Base-by-base conservation (phyloP, 64 coral and sea anemone species). In the Trachythela sp. region DNA sequence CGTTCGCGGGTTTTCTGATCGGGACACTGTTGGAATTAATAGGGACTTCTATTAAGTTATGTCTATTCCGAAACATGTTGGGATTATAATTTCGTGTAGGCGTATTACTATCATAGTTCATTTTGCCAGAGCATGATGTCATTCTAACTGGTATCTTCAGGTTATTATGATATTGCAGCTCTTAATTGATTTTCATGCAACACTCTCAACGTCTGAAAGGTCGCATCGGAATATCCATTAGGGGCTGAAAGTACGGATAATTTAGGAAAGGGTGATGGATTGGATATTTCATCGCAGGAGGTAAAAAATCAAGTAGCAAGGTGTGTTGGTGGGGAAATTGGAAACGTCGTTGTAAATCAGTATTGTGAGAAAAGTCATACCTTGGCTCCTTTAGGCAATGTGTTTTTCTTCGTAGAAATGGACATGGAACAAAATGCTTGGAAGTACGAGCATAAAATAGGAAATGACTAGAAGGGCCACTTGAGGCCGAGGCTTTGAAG, bases 331-430 rank as follows among this genome's bases (percentile, higher is more conserved):
- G 59, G 59, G 59, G 59, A 14, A 68, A 68, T 68, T 68, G 59
- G 59, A 68, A 68, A 77, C 4, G 71, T 77, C 29, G 71, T 77
- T 77, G 71, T 2, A 35, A 2, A 77, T 77, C 32, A 32, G 29
- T 77, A 35, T 77, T 35, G 71, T 77, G 71, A 77, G 71, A 77
- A 18, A 77, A 77, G 29, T 77, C 36, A 77, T n/a, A n/a, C n/a
- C n/a, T n/a, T n/a, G n/a, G n/a, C 71, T 35, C 71, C 29, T 77
- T 77, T 4, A 77, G 71, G 17, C 71, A 77, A 77, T 77, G 71
- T 5, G 4, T n/a, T 77, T 35, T 77, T n/a, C 36, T 77, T 77
- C 29, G 71, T 77, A 77, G 71, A 77, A 77, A 77, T 77, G 71
- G 71, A 35, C 71, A 77, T 4, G 71, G 71, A 35, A 77, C 71